A percentile compares a stretch with the other conserved stretches of the same genome.
Evolutionary conservation across 2,113 vertebrate genomes (phyloP).

Genomic region (Orthonyx spaldingii): DNA sequence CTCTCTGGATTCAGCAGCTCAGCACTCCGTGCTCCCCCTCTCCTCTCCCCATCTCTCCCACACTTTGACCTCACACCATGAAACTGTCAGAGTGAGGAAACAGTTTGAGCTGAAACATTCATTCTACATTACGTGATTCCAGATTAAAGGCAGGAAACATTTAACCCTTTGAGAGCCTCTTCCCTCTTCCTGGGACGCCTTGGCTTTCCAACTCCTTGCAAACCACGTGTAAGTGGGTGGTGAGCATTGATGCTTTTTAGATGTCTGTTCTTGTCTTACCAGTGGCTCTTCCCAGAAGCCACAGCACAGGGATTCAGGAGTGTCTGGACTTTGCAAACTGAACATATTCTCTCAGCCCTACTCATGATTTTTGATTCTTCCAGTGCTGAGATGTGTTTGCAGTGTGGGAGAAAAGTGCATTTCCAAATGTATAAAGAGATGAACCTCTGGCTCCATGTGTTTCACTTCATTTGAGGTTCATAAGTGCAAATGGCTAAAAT

Average conservation of each 20-base stretch:
- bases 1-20: neutral
- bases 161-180: slow-evolving; percentile 32
- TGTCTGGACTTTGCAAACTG: neutral
- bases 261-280: neutral
- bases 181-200: neutral
- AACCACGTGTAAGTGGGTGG: neutral
- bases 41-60: neutral
- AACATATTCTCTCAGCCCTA: neutral
- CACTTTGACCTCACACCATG: slow-evolving; percentile 38
- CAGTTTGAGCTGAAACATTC: slow-evolving; percentile 42
- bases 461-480: neutral
- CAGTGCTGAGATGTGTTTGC: neutral
- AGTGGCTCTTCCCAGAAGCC: neutral
- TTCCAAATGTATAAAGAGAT: neutral
- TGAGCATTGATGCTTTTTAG: neutral
- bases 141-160: slow-evolving; percentile 33
- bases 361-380: neutral
- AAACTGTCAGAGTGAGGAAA: slow-evolving; percentile 29
- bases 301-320: neutral
- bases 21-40: neutral
- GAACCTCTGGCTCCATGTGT: neutral
- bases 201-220: neutral
- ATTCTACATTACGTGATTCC: slow-evolving; percentile 48
- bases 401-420: neutral
- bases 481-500: slow-evolving; percentile 17